Conservation (phyloP, 2,113 vertebrate species). For the Phoxinus phoxinus region DNA sequence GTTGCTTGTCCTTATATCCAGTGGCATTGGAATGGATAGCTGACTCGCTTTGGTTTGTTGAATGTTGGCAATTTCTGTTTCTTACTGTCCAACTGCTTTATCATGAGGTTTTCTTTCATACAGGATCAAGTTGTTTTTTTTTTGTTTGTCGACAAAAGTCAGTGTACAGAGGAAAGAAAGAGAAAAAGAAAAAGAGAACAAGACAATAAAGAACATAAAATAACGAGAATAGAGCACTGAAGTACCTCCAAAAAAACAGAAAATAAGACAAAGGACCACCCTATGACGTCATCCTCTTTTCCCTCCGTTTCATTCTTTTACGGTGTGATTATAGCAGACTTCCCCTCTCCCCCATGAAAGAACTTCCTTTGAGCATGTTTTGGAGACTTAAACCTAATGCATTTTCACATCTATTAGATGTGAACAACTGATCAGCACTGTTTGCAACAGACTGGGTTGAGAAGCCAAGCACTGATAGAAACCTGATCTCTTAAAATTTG, state of each 20-base stretch:
- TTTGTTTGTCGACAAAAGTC: background rate
- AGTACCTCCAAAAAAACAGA: background rate
- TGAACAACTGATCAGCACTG: constrained; percentile 2
- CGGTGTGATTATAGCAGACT: constrained; percentile 10
- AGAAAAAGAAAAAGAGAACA: background rate
- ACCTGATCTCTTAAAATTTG: constrained; percentile 35
- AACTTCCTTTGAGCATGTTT: constrained; percentile 17
- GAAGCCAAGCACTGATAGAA: constrained; percentile 21
- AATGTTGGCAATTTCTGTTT: background rate
- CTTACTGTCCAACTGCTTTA: too few relatives aligned
- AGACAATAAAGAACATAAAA: background rate
- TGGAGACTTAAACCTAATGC: constrained; percentile 16
- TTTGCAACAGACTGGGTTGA: constrained; percentile 12
- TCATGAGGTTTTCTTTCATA: background rate
- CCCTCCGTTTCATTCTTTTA: background rate
- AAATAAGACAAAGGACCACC: constrained; percentile 11
- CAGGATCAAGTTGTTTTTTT: background rate
- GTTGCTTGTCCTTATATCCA: background rate
- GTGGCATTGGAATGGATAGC: background rate
- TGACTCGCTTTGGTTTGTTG: constrained; percentile 7
- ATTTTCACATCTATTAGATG: constrained; percentile 15
- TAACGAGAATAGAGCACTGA: background rate
- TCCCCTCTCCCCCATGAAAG: background rate
- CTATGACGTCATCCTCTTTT: constrained; percentile 11
- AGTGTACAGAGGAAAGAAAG: background rate